phyloP scores from a whole-genome alignment of 1,140 invertebrate species.

The Drosophila lacteicornis region DNA sequence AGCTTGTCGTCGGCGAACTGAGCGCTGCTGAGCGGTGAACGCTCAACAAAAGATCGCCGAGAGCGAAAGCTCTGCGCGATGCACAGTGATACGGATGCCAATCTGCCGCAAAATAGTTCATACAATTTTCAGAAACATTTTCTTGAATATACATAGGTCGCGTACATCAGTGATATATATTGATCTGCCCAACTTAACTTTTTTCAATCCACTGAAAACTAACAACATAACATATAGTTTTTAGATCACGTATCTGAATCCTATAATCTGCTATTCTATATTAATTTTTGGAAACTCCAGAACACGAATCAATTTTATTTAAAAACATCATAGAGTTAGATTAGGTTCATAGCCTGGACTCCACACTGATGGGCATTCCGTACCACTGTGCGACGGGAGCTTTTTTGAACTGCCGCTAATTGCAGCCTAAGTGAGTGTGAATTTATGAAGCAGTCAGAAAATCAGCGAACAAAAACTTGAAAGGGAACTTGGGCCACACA shows the following conservation, averaged over 20 bases:
- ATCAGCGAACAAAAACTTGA: constrained; percentile 43
- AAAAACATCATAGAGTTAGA: too few species aligned
- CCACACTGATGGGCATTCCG: background rate
- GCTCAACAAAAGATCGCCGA: constrained; percentile 49
- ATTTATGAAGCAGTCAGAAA: constrained; percentile 63
- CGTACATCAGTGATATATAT: too few species aligned
- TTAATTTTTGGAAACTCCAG: too few species aligned
- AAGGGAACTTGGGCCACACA: constrained; percentile 27
- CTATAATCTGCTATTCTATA: too few species aligned
- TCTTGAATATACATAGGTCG: background rate
- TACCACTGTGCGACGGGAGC: constrained; percentile 23
- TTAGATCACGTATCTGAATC: too few species aligned
- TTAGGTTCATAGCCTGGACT: too few species aligned
- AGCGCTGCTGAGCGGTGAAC: constrained; percentile 41
- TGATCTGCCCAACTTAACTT: too few species aligned
- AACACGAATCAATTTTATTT: background rate
- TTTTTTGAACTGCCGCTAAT: constrained; percentile 47
- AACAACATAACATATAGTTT: too few species aligned
- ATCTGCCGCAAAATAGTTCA: background rate
- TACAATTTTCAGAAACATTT: background rate
- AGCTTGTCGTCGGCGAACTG: constrained; percentile 55
- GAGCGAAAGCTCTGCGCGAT: constrained; percentile 12
- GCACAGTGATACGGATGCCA: background rate
- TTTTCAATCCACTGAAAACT: too few species aligned
- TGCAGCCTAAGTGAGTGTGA: constrained; percentile 65